Conservation (phyloP, 2,797 vertebrate species). For the Thripadectes ignobilis region DNA sequence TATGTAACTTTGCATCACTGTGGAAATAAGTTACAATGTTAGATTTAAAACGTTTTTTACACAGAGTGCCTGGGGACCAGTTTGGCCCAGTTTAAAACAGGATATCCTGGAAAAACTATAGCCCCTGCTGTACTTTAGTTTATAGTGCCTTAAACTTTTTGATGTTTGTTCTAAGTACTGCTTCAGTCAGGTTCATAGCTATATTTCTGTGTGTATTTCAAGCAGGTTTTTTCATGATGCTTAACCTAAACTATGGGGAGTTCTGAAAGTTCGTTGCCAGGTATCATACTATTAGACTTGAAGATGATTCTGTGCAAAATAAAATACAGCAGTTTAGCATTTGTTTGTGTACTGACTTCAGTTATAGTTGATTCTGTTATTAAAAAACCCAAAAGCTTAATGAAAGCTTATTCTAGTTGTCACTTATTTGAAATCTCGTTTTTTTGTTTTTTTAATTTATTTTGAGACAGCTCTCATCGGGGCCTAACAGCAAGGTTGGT, state of each 20-base stretch:
- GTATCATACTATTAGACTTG: background rate
- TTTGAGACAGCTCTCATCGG: constrained; percentile 37
- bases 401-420: background rate
- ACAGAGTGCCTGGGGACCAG: background rate
- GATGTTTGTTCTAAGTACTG: background rate
- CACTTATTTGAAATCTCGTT: constrained; percentile 7
- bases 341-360: background rate
- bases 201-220: background rate
- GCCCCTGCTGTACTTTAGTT: constrained; percentile 48
- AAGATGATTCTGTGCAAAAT: background rate
- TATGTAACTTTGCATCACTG: background rate
- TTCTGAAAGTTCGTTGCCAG: background rate
- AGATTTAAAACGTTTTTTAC: background rate
- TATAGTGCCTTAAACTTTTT: background rate
- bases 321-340: background rate
- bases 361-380: background rate
- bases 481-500: constrained; percentile 53
- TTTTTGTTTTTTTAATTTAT: constrained; percentile 27
- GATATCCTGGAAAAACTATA: background rate
- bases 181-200: background rate
- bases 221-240: background rate
- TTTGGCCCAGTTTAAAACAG: background rate
- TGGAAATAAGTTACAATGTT: background rate
- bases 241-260: background rate
- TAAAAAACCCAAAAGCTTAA: background rate